Base-by-base conservation (phyloP, 2,797 vertebrate species). In the Tragopan temminckii region DNA sequence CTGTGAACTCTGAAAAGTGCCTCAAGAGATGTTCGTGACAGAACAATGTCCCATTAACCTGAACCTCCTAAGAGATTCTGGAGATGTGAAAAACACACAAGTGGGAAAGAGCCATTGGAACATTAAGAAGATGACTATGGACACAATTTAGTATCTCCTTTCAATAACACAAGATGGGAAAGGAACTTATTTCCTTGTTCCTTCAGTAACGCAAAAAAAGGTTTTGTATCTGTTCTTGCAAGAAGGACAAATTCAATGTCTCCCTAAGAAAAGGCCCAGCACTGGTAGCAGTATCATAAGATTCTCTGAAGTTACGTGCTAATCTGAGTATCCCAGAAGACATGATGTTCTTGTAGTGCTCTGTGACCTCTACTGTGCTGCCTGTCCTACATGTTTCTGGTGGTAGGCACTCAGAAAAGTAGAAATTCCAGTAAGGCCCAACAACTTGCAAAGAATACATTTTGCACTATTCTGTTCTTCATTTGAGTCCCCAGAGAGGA, bases 11-110 rank as follows among this genome's bases (percentile, higher is more conserved):
- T 86, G 80, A n/a, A 61, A 91, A 77, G 75, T 57, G 83, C 90
- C 90, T 79, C 18, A 2, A 93, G 93, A 83, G 85, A 92, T 57
- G 64, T 35, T 83, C 80, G 48, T n/a, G 88, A 77, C 11, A 52
- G 59, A 90, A 88, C 85, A 84, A 88, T 18, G 57, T 64, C 88
- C 90, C 78, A 91, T 94, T 96, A 94, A 94, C 85, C 90, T 8
- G 6, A 91, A 90, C 78, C 85, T 95, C 71, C 84, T 74, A 94
- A 82, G 68, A 82, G 70, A 79, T 69, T 71, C 38, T 81, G 75
- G 71, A 79, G 71, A 82, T 20, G 36, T 58, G 83, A 77, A 91
- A 94, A 95, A 93, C 77, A 85, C 48, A 45, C 42, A 72, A 85
- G 50, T 59, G 35, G 69, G 59, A 68, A 82, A 78, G 61, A 95